Evolutionary conservation across 2,113 vertebrate genomes (phyloP).

Genomic region (Amazona guildingii): DNA sequence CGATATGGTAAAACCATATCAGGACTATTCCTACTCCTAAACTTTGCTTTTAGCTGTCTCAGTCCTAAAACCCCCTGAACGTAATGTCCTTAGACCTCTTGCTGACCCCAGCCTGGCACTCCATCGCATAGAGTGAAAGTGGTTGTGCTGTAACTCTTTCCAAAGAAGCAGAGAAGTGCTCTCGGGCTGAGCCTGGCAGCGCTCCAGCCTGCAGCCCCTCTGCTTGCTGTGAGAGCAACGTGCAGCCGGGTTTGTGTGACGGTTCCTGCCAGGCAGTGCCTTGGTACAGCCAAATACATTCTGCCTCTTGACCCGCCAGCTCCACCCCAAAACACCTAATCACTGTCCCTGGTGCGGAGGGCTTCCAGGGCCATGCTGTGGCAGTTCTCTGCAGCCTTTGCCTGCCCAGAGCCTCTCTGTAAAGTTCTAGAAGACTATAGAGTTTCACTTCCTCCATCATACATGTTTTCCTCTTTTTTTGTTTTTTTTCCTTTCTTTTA

Average conservation of each 20-base stretch:
- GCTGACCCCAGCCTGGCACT: fast-evolving
- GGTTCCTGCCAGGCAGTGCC: not conserved
- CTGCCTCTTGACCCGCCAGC: not conserved
- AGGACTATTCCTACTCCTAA: not conserved
- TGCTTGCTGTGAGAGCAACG: not conserved
- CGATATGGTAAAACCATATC: not conserved
- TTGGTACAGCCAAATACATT: not conserved
- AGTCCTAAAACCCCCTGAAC: not conserved
- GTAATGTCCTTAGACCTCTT: fast-evolving
- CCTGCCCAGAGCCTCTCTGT: not conserved
- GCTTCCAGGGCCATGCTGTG: not conserved
- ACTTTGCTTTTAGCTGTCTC: not conserved
- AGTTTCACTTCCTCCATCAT: not conserved
- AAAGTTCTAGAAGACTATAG: not conserved
- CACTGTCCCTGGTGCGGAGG: not conserved
- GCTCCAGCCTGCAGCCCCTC: not conserved
- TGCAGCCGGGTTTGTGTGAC: fast-evolving
- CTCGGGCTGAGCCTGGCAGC: not conserved
- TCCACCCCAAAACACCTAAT: not conserved
- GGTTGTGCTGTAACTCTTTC: fast-evolving
- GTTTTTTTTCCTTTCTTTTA: not conserved
- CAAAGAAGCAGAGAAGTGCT: not conserved
- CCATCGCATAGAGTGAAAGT: fast-evolving
- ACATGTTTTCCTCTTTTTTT: fast-evolving
- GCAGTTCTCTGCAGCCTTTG: not conserved